Evolutionary conservation across 2,888 invertebrate genomes (phyloP), one percentile per base, ranked within the genome.

Genomic region (Camponotus fellah): DNA sequence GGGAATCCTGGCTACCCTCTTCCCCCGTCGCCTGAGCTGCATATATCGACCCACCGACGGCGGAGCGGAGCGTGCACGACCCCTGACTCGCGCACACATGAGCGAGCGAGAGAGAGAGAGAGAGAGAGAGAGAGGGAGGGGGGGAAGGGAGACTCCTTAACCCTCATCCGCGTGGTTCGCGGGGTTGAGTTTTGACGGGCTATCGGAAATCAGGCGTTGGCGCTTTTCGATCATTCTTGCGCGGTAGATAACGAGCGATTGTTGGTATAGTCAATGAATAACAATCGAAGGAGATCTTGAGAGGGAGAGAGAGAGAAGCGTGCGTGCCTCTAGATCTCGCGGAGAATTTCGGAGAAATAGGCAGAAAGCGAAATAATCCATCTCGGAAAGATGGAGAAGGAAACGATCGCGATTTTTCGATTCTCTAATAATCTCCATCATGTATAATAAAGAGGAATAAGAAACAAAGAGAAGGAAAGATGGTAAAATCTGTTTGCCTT

Each of bases 1-100:
- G 79, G 72, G 79, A 80, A 80, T 80, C 72, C 79, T 60, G 46
- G 79, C 79, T 72, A 72, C 79, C 79, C 79, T 72, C 79, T 80
- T 49, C 79, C 60, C 60, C 79, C 79, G 60, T 80, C 60, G 79
- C 72, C 72, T 60, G 46, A 60, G 72, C 79, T 80, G 79, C 79
- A 80, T 80, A 80, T 80, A 80, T 80, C 79, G 79, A 80, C 79
- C 79, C 79, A 80, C 72, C 72, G 72, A 46, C 34, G 72, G 72
- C 60, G 72, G 46, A 79, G 79, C 79, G 46, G 71, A 80, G 79
- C 72, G 79, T 80, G 60, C 49, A 80, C 79, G 79, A 80, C 79
- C 79, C 79, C 79, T 80, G 79, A 80, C 79, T 80, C 79, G 46
- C 79, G 46, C 72, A 80, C 46, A 80, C 37, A 72, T 72, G 71